Evolutionary conservation across 2,888 invertebrate genomes (phyloP), one percentile per base, ranked within the genome.

Genomic region (Leptinotarsa tumamoca): DNA sequence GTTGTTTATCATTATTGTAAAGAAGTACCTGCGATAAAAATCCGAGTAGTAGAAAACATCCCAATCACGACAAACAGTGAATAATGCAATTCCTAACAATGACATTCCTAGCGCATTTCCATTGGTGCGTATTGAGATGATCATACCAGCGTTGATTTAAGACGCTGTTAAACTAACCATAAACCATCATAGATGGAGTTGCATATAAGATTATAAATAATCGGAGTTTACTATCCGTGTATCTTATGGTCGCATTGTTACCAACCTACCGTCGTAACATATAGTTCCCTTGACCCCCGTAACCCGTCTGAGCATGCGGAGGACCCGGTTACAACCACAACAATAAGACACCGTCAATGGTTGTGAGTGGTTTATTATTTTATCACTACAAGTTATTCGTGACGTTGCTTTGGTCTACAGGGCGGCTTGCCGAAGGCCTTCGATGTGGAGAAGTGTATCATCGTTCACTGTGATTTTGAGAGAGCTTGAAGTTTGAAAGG

Each of bases 231-330:
- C 80, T 78, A 77, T 77, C 73, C 78, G 71, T 75, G 78, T 78
- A 81, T 80, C 79, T 79, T 76, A 75, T 80, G 81, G 81, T 74
- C 80, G 83, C 82, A 83, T 83, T 83, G 83, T 83, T 82, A 82
- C 49, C 56, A 69, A 69, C 69, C 56, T 58, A 43, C 81, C 81
- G 81, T 81, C 80, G 79, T 80, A 80, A 81, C 83, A 82, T 81
- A 82, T 81, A 79, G 78, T 83, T 81, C 81, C 83, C 83, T 83
- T 82, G 83, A 83, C 83, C 83, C 74, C 80, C 76, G 79, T 81
- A 82, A 82, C 83, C 81, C 79, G 83, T 81, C 82, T 82, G 82
- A 80, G 81, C 81, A 81, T 81, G 81, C 79, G 79, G 81, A 67
- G 77, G 73, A 77, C 78, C 74, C 74, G 80, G 74, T 75, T 73